Base-by-base conservation (phyloP, 35 echinoderm and acorn worm species). In the Lytechinus pictus region DNA sequence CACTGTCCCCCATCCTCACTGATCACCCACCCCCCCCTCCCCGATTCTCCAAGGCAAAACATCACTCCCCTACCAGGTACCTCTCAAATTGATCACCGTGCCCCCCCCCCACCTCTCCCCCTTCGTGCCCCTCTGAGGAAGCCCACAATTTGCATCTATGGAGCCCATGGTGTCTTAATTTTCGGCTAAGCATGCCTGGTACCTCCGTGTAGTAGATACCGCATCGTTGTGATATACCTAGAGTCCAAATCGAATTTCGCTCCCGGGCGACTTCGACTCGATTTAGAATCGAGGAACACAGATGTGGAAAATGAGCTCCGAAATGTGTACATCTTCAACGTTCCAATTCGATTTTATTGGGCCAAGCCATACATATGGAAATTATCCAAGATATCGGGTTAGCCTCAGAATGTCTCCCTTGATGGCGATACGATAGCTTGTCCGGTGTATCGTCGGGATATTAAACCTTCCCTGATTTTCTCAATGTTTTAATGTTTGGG, bases 271-370 rank as follows among this genome's bases (percentile, higher is more conserved):
- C 21, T 79, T 79, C 66, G 66, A 79, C 66, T 79, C 66, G 66
- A 24, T 79, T 79, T 79, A 79, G 66, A 79, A 79, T 79, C n/a
- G 66, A 79, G 66, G 8, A 16, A 79, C 66, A 79, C 66, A 79
- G 66, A 79, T 24, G 66, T 9, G 66, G 66, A 79, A 79, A 79
- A 79, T 79, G 66, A 79, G 14, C 66, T 24, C 66, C 66, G 66
- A 79, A 79, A 79, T 79, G 66, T 79, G 66, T 79, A 79, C 66
- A 79, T 79, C 66, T 79, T 79, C 66, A 24, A 8, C 66, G 66
- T 79, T 79, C 66, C 66, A 79, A 79, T 79, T 79, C 66, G 66
- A 79, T 79, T 79, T 79, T 79, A 79, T 79, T 79, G 66, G 66
- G 66, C 66, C 66, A 79, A 79, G 66, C 66, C 21, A 79, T 79